Percentiles rank a stretch among this genome's conserved stretches.
Evolutionary conservation across 2,797 vertebrate species (phyloP).

Genomic region (Peromyscus melanophrys): DNA sequence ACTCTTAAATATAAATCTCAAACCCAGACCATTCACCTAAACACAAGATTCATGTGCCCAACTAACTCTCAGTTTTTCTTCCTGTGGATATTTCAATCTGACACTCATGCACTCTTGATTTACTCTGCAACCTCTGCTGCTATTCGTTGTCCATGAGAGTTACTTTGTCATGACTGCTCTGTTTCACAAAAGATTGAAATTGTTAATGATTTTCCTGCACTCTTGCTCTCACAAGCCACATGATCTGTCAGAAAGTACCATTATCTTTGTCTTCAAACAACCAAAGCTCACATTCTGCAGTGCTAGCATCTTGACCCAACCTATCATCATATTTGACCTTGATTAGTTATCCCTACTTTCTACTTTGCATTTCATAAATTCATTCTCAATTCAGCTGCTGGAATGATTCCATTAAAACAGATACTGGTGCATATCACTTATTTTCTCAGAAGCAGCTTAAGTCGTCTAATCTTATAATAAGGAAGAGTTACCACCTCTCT

Average conservation of each 20-base stretch:
- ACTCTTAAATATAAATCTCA: constrained; percentile 20
- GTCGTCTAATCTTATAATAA: background rate
- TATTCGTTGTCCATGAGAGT: background rate
- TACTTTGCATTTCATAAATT: background rate
- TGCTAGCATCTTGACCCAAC: background rate
- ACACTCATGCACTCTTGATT: background rate
- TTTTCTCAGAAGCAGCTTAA: background rate
- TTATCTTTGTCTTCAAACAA: constrained; percentile 13
- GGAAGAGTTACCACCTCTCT: background rate
- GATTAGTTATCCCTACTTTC: background rate
- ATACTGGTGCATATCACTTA: background rate
- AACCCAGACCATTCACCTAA: background rate
- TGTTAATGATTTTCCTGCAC: background rate
- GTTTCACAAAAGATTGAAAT: background rate
- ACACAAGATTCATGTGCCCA: background rate
- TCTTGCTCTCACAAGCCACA: background rate
- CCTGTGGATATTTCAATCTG: background rate
- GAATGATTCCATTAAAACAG: background rate
- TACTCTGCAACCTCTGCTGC: background rate
- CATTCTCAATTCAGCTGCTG: background rate
- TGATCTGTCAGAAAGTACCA: background rate
- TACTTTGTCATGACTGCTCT: background rate
- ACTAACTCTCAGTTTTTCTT: background rate
- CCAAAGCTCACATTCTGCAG: background rate
- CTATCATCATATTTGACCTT: background rate